phyloP scores from a whole-genome alignment of 2,888 invertebrate genomes.

The Erynnis tages region DNA sequence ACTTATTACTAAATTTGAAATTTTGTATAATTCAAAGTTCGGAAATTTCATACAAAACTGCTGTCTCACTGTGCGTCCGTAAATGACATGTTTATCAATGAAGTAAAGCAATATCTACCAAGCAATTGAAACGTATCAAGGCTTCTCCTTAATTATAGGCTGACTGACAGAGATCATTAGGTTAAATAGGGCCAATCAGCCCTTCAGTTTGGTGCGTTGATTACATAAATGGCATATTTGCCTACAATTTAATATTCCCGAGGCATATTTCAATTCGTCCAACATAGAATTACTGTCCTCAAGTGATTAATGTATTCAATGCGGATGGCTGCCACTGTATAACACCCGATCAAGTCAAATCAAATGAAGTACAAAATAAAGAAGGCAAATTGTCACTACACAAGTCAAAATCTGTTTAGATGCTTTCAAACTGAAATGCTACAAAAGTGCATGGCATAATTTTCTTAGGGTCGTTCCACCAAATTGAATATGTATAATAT shows the following conservation, averaged over 20 bases:
- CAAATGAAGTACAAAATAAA: conserved; percentile 8
- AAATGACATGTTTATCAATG: conserved; percentile 37
- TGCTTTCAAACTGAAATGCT: too few relatives aligned
- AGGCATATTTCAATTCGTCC: conserved; percentile 20
- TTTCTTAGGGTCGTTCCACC: too few relatives aligned
- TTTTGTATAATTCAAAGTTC: not conserved
- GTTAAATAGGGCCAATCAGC: conserved; percentile 72
- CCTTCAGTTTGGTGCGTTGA: conserved; percentile 57
- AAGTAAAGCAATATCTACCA: conserved; percentile 58
- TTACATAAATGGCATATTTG: conserved; percentile 44
- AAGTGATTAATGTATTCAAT: conserved; percentile 19
- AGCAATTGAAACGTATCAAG: conserved; percentile 72
- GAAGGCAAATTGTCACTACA: too few relatives aligned
- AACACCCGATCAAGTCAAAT: conserved; percentile 12
- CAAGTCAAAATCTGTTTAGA: too few relatives aligned
- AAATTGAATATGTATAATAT: too few relatives aligned
- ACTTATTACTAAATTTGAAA: too few relatives aligned
- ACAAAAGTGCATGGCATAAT: too few relatives aligned
- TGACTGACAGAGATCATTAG: conserved; percentile 61
- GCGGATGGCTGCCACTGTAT: conserved; percentile 10
- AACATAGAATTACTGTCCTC: conserved; percentile 25
- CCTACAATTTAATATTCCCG: conserved; percentile 24
- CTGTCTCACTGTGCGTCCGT: conserved; percentile 4
- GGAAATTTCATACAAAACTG: not conserved
- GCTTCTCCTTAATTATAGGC: conserved; percentile 61